phyloP scores from a whole-genome alignment of 2,797 vertebrate species.

The Scolopax bukidnonensis region DNA sequence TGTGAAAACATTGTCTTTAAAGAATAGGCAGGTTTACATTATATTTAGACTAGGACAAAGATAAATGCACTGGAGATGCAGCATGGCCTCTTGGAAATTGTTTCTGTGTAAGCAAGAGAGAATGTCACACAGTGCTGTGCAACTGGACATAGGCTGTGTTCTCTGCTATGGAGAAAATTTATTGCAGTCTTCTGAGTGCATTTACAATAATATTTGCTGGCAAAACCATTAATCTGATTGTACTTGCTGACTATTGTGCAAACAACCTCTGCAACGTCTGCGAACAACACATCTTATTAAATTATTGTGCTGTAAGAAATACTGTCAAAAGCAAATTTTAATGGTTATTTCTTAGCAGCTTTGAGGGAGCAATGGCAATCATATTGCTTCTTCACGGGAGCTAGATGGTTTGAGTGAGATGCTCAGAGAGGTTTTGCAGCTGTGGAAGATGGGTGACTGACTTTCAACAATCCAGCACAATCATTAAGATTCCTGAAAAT shows the following conservation, averaged over 20 bases:
- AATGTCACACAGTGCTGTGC: neutral
- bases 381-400: neutral
- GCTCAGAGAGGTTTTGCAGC: constrained; percentile 3
- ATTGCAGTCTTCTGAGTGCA: neutral
- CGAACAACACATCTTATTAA: neutral
- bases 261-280: neutral
- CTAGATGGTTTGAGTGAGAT: neutral
- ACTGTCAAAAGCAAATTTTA: constrained; percentile 34
- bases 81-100: neutral
- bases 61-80: neutral
- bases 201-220: neutral
- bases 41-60: neutral
- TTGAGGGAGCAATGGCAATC: neutral
- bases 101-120: neutral
- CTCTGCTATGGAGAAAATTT: constrained; percentile 6
- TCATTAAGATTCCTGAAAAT: constrained; percentile 28
- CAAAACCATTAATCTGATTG: constrained; percentile 20
- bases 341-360: constrained; percentile 6
- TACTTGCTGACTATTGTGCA: neutral
- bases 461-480: constrained; percentile 15
- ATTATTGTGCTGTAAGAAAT: neutral
- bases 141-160: neutral
- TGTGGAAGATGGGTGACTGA: neutral
- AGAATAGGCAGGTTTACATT: neutral
- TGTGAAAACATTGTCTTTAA: neutral